Percentiles rank a stretch among this genome's conserved stretches.
phyloP scores from a whole-genome alignment of 1,140 invertebrate species.

The Diorhabda elongata region DNA sequence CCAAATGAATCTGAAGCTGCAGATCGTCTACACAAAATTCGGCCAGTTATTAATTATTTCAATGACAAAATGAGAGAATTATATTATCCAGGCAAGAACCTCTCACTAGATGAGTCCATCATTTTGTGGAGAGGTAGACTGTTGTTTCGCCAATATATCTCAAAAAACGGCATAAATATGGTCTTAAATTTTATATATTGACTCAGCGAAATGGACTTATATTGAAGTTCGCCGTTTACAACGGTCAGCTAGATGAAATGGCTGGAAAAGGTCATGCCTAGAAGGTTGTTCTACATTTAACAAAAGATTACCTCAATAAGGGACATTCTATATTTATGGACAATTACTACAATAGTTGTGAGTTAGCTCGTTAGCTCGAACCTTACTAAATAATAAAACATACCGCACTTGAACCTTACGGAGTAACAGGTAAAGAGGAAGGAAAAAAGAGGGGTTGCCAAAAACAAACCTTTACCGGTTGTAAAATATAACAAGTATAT shows the following conservation, averaged over 20 bases:
- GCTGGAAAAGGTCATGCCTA: conserved; percentile 27
- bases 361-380: conserved; percentile 13
- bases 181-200: conserved; percentile 22
- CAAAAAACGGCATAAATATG: conserved; percentile 21
- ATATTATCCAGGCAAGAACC: conserved; percentile 6
- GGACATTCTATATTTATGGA: conserved; percentile 27
- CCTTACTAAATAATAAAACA: conserved; percentile 4
- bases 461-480: conserved; percentile 20
- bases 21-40: neutral
- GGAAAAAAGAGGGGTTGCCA: conserved; percentile 7
- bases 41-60: conserved; percentile 11
- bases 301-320: conserved; percentile 33
- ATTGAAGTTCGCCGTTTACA: conserved; percentile 18
- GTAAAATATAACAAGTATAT: conserved; percentile 28
- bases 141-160: conserved; percentile 8
- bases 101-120: conserved; percentile 1
- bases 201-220: conserved; percentile 14
- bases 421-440: conserved; percentile 1
- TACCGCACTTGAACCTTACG: conserved; percentile 4
- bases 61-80: conserved; percentile 9
- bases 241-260: conserved; percentile 9
- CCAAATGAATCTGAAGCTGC: no score
- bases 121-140: conserved; percentile 4
- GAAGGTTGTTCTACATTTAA: conserved; percentile 37
- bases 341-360: conserved; percentile 16